Conservation (phyloP, 2,797 vertebrate genomes). For the Gobio occitaniae region DNA sequence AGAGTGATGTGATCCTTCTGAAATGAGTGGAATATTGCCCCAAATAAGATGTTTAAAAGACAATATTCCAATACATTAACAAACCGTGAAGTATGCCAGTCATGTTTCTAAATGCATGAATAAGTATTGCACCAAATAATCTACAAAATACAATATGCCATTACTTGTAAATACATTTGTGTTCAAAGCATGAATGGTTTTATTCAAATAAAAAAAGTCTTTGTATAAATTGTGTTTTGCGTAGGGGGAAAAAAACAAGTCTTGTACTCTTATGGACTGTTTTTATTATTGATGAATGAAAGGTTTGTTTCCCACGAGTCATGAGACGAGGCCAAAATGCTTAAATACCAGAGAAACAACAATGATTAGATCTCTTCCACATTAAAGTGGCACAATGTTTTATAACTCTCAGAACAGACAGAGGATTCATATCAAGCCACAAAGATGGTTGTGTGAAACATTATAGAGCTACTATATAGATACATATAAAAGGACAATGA, state of each 20-base stretch:
- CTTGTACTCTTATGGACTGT: not conserved
- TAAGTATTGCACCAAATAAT: constrained; percentile 6
- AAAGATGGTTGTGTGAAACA: not conserved
- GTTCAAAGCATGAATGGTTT: not conserved
- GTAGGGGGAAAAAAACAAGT: not conserved
- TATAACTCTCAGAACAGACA: not conserved
- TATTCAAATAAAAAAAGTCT: constrained; percentile 73
- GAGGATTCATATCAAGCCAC: constrained; percentile 1
- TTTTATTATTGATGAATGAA: constrained; percentile 46
- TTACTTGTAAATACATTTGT: constrained; percentile 36
- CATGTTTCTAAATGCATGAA: constrained; percentile 21
- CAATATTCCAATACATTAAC: not conserved
- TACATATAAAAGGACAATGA: constrained; percentile 1
- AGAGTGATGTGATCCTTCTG: not conserved
- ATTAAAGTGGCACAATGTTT: constrained; percentile 1
- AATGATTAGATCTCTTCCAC: not conserved
- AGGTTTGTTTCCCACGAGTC: not conserved
- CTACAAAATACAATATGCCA: not conserved
- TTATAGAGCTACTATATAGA: not conserved
- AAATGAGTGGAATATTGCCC: not conserved
- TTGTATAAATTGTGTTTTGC: constrained; percentile 58
- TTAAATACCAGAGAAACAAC: not conserved
- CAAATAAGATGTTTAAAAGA: not conserved
- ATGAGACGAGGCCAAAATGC: not conserved
- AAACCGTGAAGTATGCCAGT: not conserved